These are phyloP conservation scores for Actinernus sp. DNA, from an alignment of 92 coral and sea anemone genomes.

Conservation along the genomic window DNA sequence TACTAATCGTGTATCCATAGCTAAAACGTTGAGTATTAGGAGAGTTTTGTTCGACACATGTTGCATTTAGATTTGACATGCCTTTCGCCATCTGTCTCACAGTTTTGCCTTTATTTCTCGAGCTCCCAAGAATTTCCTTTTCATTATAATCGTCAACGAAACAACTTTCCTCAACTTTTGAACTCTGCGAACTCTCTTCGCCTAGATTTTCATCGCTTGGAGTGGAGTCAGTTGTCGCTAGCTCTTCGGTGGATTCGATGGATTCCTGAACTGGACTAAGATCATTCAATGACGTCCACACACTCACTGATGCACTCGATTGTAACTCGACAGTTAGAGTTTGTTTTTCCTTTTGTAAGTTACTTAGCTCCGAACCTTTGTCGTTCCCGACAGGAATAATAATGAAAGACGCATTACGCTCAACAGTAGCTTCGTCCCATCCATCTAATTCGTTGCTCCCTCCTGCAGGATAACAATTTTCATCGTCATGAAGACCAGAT, in stretches of 20 bases:
- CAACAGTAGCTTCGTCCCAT: constrained; percentile 48
- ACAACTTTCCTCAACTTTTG: not conserved
- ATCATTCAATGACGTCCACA: too few relatives aligned
- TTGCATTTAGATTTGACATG: not conserved
- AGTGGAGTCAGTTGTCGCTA: not conserved
- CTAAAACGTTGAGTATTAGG: not conserved
- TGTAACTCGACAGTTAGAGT: constrained; percentile 28
- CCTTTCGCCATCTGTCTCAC: not conserved
- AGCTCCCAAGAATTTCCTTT: not conserved
- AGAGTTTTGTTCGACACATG: not conserved
- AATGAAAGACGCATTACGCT: constrained; percentile 61
- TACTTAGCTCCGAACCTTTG: constrained; percentile 40
- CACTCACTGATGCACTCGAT: not conserved
- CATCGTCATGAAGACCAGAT: not conserved
- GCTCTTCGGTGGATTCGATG: too few relatives aligned
- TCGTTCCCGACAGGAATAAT: constrained; percentile 78
- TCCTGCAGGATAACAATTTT: not conserved
- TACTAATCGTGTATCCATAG: constrained; percentile 36
- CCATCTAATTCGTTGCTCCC: not conserved
- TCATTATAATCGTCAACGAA: not conserved
- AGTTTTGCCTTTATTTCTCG: not conserved
- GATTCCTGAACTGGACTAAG: too few relatives aligned
- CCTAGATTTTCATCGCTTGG: not conserved
- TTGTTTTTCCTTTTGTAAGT: constrained; percentile 62
- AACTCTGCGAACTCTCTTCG: not conserved